Base-by-base conservation (phyloP, 64 coral and sea anemone genomes). In the Montipora cactus region DNA sequence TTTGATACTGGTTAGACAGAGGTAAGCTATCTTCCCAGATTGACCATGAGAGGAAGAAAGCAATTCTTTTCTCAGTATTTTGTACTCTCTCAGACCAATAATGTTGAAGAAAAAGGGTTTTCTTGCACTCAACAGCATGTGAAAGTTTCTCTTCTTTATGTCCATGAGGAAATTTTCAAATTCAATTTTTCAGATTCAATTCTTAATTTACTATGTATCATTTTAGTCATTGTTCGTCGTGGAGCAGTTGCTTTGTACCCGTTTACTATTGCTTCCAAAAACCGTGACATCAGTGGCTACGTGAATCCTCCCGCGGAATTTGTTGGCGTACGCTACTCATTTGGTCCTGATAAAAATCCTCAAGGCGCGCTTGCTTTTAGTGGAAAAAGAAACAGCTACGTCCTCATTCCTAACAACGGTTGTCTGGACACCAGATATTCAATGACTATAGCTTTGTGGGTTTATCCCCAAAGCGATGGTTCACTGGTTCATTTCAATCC, bases 341-440 rank as follows among this genome's bases (percentile, higher is more conserved):
- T 4, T 21, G 91, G 91, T 23, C 91, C 91, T 20, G 75, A 93
- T 45, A 46, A 76, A 11, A 62, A 93, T 77, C 91, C 73, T 9
- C 18, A 79, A 58, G 82, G 91, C 1, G 83, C 91, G 50, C 57
- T 78, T 2, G 70, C 77, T 44, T 87, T 93, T 3, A 62, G 64
- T 70, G 66, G 62, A 46, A 69, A 4, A 9, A 85, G 44, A 50
- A 84, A 75, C 14, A 94, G 95, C 67, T 97, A 77, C 76, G 92
- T 90, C 5, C 8, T 87, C 46, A 91, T 97, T 49, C 83, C 83
- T 13, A 97, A 94, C 77, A 88, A 88, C 50, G 91, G 89, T n/a
- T 90, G 89, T 23, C 76, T 79, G 59, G 74, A 79, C 76, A 78
- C 76, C 2, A 77, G 76, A 6, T 80, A 90, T n/a, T 90, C 89